phyloP scores from a whole-genome alignment of 2,113 vertebrate species.

The Cynoglossus semilaevis region DNA sequence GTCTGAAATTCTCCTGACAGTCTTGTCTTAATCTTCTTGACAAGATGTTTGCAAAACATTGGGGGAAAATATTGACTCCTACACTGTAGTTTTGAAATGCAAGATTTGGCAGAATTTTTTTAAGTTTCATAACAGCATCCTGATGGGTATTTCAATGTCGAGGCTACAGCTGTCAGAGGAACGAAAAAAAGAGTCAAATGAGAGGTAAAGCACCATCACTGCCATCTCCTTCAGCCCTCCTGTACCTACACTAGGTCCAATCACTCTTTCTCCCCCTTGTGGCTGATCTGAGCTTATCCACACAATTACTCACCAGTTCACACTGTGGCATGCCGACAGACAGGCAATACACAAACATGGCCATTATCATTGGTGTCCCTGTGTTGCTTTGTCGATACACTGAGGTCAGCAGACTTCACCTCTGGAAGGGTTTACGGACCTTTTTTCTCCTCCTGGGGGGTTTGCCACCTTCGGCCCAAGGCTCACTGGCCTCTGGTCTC shows the following conservation, averaged over 20 bases:
- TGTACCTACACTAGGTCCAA: conserved; percentile 35
- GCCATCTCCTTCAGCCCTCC: conserved; percentile 29
- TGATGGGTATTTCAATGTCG: conserved; percentile 42
- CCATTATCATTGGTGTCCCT: conserved; percentile 48
- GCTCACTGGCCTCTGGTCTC: conserved; percentile 67
- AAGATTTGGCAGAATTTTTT: conserved; percentile 63
- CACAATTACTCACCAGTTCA: conserved; percentile 39
- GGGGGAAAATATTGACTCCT: conserved; percentile 31
- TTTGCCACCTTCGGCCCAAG: conserved; percentile 77
- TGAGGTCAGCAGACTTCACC: conserved; percentile 69
- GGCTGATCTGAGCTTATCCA: conserved; percentile 37
- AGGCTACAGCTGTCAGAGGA: conserved; percentile 60
- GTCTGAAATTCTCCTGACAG: conserved; percentile 7
- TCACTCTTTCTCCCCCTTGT: conserved; percentile 31
- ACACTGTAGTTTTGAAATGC: conserved; percentile 44
- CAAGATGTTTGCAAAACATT: conserved; percentile 20
- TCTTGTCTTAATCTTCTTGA: not conserved
- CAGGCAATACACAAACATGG: conserved; percentile 61
- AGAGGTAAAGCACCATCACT: conserved; percentile 56
- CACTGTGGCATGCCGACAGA: conserved; percentile 47
- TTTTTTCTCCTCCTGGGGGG: conserved; percentile 84
- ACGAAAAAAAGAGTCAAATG: conserved; percentile 39
- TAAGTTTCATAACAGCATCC: conserved; percentile 48
- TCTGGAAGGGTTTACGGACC: conserved; percentile 88
- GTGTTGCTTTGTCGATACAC: conserved; percentile 35